A percentile compares a stretch with the other conserved stretches of the same genome.
phyloP scores from a whole-genome alignment of 2,113 vertebrate genomes.

The Etheostoma spectabile region DNA sequence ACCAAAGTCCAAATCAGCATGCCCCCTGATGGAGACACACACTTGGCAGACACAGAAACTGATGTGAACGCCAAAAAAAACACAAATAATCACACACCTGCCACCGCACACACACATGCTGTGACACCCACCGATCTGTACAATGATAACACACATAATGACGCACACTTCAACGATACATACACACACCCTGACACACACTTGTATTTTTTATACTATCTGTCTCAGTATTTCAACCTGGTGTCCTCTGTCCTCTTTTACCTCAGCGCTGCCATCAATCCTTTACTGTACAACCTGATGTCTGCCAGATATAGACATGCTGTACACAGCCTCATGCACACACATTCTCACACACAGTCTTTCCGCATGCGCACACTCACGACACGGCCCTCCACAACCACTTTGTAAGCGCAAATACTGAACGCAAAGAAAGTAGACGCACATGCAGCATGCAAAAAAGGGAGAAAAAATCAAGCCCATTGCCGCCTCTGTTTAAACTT shows the following conservation, averaged over 20 bases:
- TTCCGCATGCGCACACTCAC: conserved; percentile 38
- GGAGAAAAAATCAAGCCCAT: too few species aligned
- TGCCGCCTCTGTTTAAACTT: too few species aligned
- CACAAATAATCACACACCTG: background rate
- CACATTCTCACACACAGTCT: conserved; percentile 36
- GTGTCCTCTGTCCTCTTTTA: conserved; percentile 85
- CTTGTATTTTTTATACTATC: conserved; percentile 73
- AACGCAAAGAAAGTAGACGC: background rate
- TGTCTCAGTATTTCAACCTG: conserved; percentile 86
- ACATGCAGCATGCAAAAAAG: conserved; percentile 5
- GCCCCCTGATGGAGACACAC: background rate
- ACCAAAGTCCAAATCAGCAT: background rate
- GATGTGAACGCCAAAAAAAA: background rate
- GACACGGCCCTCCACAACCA: conserved; percentile 62
- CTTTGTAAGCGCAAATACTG: conserved; percentile 49
- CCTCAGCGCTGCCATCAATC: conserved; percentile 86
- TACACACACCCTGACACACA: conserved; percentile 23
- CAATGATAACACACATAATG: background rate
- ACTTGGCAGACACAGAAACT: background rate
- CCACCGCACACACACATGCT: background rate
- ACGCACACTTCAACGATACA: conserved; percentile 7
- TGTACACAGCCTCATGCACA: conserved; percentile 73
- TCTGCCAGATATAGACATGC: conserved; percentile 82
- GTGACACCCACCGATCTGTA: background rate
- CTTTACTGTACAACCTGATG: conserved; percentile 87